These are phyloP conservation scores for Synanthedon vespiformis DNA, from an alignment of 2,888 invertebrate species.

Conservation along the genomic window DNA sequence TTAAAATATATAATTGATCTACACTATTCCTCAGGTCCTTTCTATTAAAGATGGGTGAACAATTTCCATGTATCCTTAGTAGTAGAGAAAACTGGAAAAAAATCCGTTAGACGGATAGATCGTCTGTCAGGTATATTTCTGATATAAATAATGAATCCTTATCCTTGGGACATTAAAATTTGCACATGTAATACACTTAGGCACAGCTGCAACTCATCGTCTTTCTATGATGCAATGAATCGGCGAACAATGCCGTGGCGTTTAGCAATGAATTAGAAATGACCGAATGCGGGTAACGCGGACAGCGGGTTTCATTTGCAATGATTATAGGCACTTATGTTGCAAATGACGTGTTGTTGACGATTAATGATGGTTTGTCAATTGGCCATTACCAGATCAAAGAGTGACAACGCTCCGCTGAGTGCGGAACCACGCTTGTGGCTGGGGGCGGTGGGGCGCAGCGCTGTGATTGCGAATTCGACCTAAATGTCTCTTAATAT, in stretches of 20 bases:
- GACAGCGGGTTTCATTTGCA: constrained; percentile 1
- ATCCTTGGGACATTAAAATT: too few relatives aligned
- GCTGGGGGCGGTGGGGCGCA: constrained; percentile 1
- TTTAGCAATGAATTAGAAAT: not conserved
- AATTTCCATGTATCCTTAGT: too few relatives aligned
- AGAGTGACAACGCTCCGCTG: constrained; percentile 9
- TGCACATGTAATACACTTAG: too few relatives aligned
- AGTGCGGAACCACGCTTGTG: constrained; percentile 25
- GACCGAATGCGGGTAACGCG: constrained; percentile 1
- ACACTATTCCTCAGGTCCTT: too few relatives aligned
- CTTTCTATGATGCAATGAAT: too few relatives aligned
- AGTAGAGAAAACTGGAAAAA: too few relatives aligned
- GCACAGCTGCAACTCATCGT: too few relatives aligned
- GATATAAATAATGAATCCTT: too few relatives aligned
- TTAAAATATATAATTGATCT: too few relatives aligned
- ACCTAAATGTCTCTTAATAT: constrained; percentile 18
- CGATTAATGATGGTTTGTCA: constrained; percentile 20
- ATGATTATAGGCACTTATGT: constrained; percentile 2
- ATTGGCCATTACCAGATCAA: constrained; percentile 19
- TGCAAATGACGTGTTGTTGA: constrained; percentile 1
- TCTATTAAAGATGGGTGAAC: too few relatives aligned
- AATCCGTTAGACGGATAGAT: too few relatives aligned
- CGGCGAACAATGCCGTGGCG: not conserved
- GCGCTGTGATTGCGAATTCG: constrained; percentile 24
- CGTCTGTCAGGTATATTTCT: too few relatives aligned